Conservation (phyloP, 2,113 vertebrate genomes). For the Sarotherodon lohbergeri region DNA sequence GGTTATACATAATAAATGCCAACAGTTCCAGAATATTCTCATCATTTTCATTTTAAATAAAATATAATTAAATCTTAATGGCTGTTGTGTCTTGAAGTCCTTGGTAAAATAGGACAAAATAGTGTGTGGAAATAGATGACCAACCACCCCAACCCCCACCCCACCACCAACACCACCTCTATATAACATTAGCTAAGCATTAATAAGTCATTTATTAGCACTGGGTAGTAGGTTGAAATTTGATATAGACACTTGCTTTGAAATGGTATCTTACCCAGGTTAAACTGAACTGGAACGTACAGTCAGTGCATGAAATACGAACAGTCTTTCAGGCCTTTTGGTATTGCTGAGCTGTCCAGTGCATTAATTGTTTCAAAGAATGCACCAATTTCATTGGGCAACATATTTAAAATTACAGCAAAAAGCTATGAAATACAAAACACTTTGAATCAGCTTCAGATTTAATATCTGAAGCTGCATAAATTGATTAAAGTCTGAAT, state of each 20-base stretch:
- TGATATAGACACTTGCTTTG: not conserved
- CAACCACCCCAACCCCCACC: not conserved
- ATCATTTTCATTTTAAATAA: not conserved
- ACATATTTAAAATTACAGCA: not conserved
- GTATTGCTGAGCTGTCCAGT: not conserved
- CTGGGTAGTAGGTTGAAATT: not conserved
- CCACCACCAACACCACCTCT: not conserved
- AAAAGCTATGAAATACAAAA: not conserved
- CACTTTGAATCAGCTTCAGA: not conserved
- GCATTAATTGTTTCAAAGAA: not conserved
- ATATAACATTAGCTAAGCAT: not conserved
- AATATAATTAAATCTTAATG: not conserved
- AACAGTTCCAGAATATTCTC: not conserved
- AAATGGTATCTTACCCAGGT: not conserved
- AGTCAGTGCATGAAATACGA: not conserved
- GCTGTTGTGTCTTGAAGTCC: not conserved
- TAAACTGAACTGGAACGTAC: not conserved
- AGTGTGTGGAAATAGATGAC: not conserved
- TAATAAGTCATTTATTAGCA: not conserved
- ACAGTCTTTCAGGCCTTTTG: not conserved
- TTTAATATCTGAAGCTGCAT: not conserved
- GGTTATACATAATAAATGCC: not conserved
- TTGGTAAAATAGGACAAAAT: not conserved
- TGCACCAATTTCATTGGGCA: not conserved
- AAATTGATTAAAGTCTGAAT: not conserved